These are phyloP conservation scores for Vesta saturnalis DNA, from an alignment of 2,888 invertebrate genomes.

Conservation along the genomic window DNA sequence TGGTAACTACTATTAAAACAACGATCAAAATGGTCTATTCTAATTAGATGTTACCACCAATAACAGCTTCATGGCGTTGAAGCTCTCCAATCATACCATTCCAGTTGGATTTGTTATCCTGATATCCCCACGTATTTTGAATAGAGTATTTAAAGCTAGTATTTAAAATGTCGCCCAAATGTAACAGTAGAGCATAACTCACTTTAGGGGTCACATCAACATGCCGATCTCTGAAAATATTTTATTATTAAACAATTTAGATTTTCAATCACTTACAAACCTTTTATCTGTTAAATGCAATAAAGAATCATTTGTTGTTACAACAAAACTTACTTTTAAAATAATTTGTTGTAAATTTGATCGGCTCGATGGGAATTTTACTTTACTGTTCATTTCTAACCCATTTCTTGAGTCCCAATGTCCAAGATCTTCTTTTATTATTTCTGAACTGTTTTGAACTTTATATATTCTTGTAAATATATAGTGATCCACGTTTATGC, in stretches of 20 bases:
- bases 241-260: not conserved
- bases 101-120: slow-evolving; percentile 66
- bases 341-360: slow-evolving; percentile 52
- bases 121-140: slow-evolving; percentile 71
- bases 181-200: slow-evolving; percentile 69
- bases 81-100: slow-evolving; percentile 74
- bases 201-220: slow-evolving; percentile 73
- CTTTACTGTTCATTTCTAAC: slow-evolving; percentile 25
- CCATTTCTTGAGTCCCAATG: slow-evolving; percentile 44
- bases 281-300: slow-evolving; percentile 70
- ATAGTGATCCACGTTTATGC: slow-evolving; percentile 47
- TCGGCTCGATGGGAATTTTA: not conserved
- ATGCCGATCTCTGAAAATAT: slow-evolving; percentile 59
- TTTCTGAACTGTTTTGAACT: slow-evolving; percentile 34
- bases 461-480: slow-evolving; percentile 57
- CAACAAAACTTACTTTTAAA: slow-evolving; percentile 67
- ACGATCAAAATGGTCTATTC: not conserved
- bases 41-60: slow-evolving; percentile 13
- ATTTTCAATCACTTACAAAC: slow-evolving; percentile 45
- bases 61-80: slow-evolving; percentile 67
- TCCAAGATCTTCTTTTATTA: slow-evolving; percentile 50
- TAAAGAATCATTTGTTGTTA: slow-evolving; percentile 69
- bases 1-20: too few species aligned
- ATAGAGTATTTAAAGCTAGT: slow-evolving; percentile 66
- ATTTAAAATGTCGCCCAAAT: slow-evolving; percentile 65